phyloP scores from a whole-genome alignment of 1,140 invertebrate genomes.

The Lutraria rhynchaena region DNA sequence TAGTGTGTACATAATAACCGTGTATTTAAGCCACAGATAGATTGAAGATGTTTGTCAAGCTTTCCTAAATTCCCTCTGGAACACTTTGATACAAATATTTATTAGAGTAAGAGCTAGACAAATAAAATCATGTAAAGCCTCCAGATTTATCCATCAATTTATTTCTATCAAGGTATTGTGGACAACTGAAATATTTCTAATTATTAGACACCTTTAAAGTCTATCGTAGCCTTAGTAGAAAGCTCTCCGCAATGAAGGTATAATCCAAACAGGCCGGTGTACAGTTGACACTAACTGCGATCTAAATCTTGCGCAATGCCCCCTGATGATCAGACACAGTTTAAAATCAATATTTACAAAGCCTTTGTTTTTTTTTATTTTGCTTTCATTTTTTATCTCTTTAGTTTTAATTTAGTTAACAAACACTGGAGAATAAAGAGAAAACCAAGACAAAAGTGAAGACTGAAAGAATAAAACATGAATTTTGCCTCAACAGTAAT shows the following conservation, averaged over 20 bases:
- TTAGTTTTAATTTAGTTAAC: too few species aligned
- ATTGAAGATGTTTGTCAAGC: conserved; percentile 24
- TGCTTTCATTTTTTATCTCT: too few species aligned
- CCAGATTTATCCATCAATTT: conserved; percentile 11
- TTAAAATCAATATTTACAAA: too few species aligned
- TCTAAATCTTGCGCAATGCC: not conserved
- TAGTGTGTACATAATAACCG: conserved; percentile 27
- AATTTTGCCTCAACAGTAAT: too few species aligned
- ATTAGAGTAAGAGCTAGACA: conserved; percentile 24
- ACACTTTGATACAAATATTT: conserved; percentile 50
- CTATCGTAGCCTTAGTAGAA: not conserved
- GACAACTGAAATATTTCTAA: conserved; percentile 59
- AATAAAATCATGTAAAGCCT: conserved; percentile 6
- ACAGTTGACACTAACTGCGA: conserved; percentile 13
- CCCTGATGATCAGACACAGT: conserved; percentile 4
- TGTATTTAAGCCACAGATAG: not conserved
- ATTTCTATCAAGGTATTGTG: conserved; percentile 17
- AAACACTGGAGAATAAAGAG: too few species aligned
- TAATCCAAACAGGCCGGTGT: conserved; percentile 25
- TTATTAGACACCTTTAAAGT: conserved; percentile 35
- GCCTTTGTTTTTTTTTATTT: too few species aligned
- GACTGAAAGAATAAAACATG: too few species aligned
- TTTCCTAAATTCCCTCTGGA: not conserved
- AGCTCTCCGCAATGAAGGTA: not conserved
- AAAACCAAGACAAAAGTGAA: too few species aligned